A percentile compares a stretch with the other conserved stretches of the same genome.
Evolutionary conservation across 2,888 invertebrate genomes (phyloP).

Genomic region (Eulithis prunata): DNA sequence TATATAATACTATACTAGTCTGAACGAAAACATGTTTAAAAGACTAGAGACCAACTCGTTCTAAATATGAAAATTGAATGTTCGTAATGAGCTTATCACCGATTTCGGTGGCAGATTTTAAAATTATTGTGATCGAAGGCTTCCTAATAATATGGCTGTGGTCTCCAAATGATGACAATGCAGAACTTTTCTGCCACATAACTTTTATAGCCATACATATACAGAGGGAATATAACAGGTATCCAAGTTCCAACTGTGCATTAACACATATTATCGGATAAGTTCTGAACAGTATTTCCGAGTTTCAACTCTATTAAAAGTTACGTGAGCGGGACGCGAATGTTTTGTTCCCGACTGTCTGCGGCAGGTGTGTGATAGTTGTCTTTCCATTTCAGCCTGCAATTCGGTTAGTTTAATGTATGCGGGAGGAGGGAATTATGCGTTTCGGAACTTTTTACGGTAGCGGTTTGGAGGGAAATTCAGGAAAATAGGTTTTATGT

Average conservation of each 20-base stretch:
- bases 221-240: slow-evolving; percentile 19
- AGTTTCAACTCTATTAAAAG: slow-evolving; percentile 65
- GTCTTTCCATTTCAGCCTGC: slow-evolving; percentile 39
- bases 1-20: no score
- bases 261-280: slow-evolving; percentile 53
- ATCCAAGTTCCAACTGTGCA: slow-evolving; percentile 44
- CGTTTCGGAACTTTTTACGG: slow-evolving; percentile 23
- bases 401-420: slow-evolving; percentile 41
- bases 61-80: no score
- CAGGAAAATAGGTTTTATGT: background rate
- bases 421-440: slow-evolving; percentile 33
- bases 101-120: no score
- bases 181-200: no score
- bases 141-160: no score
- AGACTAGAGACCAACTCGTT: no score
- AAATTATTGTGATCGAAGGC: no score
- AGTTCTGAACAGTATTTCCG: slow-evolving; percentile 55
- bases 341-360: slow-evolving; percentile 44
- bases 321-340: slow-evolving; percentile 47
- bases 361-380: slow-evolving; percentile 42
- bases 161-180: no score
- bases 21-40: no score
- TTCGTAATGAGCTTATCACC: no score
- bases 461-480: slow-evolving; percentile 13
- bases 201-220: no score